A percentile compares a stretch with the other conserved stretches of the same genome.
phyloP scores from a whole-genome alignment of 2,113 vertebrate species.

The Oenanthe melanoleuca region DNA sequence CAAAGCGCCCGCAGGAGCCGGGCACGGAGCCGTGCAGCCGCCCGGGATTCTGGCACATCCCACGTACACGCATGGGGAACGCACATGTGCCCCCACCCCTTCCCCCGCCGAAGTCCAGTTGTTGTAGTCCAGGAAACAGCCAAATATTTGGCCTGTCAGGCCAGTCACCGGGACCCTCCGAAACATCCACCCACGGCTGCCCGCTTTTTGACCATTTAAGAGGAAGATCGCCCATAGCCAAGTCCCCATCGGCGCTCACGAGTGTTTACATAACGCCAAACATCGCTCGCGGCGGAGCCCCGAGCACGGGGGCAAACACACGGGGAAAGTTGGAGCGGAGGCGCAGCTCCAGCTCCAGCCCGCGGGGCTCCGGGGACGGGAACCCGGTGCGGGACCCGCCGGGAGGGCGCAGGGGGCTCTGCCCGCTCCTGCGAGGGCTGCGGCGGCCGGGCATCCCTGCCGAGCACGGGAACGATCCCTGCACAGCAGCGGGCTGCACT shows the following conservation, averaged over 20 bases:
- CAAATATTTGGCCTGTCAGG: conserved; percentile 68
- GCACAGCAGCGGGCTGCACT: neutral
- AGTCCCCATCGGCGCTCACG: neutral
- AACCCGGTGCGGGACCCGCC: neutral
- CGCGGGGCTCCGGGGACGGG: rapidly evolving
- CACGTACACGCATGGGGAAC: neutral
- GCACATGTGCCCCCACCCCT: conserved; percentile 11
- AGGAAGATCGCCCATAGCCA: neutral
- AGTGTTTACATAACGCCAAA: conserved; percentile 26
- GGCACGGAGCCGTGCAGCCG: neutral
- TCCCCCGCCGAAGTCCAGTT: neutral
- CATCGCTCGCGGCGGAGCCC: neutral
- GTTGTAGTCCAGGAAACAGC: conserved; percentile 74
- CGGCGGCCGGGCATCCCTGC: neutral
- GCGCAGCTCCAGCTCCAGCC: neutral
- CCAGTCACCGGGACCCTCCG: conserved; percentile 30
- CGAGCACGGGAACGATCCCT: neutral
- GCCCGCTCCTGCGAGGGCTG: neutral
- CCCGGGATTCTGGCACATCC: neutral
- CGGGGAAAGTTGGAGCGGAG: neutral
- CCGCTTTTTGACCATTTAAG: conserved; percentile 28
- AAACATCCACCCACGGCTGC: neutral
- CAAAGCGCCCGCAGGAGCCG: neutral
- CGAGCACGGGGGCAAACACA: neutral
- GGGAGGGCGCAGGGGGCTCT: neutral